Evolutionary conservation across 2,113 vertebrate species (phyloP).

Genomic region (Montifringilla adamsi): DNA sequence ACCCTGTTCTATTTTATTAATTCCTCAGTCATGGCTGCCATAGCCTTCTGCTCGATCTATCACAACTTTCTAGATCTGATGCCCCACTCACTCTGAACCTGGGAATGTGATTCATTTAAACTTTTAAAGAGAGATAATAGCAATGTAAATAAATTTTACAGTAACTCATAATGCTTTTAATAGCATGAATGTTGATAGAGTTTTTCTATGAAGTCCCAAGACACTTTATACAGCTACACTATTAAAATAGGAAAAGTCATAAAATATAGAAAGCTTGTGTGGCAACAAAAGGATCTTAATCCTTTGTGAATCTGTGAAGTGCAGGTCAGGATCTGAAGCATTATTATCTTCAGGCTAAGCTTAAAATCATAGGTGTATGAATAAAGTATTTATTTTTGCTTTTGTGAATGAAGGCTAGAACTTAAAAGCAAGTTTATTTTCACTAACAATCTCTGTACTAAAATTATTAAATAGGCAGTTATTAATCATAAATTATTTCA

Average conservation of each 20-base stretch:
- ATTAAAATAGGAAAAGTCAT: conserved; percentile 51
- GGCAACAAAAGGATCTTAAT: neutral
- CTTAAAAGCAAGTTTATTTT: neutral
- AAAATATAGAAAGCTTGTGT: conserved; percentile 24
- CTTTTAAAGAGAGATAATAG: conserved; percentile 22
- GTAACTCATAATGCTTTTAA: conserved; percentile 50
- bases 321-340: neutral
- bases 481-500: neutral
- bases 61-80: neutral
- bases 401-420: neutral
- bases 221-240: conserved; percentile 16
- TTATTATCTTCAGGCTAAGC: neutral
- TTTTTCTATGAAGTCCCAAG: conserved; percentile 42
- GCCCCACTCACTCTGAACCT: neutral
- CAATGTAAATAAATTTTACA: conserved; percentile 61
- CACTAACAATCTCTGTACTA: neutral
- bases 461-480: neutral
- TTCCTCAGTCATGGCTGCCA: neutral
- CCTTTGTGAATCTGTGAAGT: neutral
- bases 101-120: neutral
- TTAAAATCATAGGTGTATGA: neutral
- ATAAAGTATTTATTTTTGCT: neutral
- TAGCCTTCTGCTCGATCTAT: neutral
- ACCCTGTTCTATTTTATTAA: neutral
- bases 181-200: conserved; percentile 41